Evolutionary conservation across 2,888 invertebrate genomes (phyloP).

Genomic region (Apomyelois bistriatella): DNA sequence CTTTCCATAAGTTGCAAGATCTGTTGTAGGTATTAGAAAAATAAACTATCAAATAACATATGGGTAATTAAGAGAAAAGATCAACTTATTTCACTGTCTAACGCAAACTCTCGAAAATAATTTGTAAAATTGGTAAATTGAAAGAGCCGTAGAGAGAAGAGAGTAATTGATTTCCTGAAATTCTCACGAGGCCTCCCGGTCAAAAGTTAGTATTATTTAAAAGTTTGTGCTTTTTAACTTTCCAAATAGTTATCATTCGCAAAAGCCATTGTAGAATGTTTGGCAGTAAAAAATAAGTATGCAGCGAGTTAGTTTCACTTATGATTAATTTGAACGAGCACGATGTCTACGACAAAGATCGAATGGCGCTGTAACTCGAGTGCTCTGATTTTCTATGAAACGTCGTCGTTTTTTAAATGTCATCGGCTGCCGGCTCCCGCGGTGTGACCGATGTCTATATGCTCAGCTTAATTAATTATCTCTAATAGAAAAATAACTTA

Average conservation of each 20-base stretch:
- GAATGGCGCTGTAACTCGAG: slow-evolving; percentile 31
- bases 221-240: slow-evolving; percentile 13
- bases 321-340: slow-evolving; percentile 46
- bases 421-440: slow-evolving; percentile 1
- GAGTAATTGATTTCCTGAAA: no score
- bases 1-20: no score
- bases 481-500: background rate
- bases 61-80: no score
- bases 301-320: slow-evolving; percentile 45
- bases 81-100: no score
- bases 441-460: slow-evolving; percentile 5
- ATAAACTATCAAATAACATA: no score
- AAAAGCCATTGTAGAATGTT: slow-evolving; percentile 19
- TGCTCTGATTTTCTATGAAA: slow-evolving; percentile 4
- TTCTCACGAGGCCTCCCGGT: no score
- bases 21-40: no score
- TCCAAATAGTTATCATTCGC: slow-evolving; percentile 17
- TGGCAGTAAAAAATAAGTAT: slow-evolving; percentile 31
- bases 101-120: no score
- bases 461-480: slow-evolving; percentile 1
- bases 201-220: no score
- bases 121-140: no score
- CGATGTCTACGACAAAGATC: slow-evolving; percentile 49
- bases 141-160: no score
- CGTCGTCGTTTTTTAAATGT: slow-evolving; percentile 4